Conservation (phyloP, 2,888 invertebrate species). For the Latrodectus hesperus region DNA sequence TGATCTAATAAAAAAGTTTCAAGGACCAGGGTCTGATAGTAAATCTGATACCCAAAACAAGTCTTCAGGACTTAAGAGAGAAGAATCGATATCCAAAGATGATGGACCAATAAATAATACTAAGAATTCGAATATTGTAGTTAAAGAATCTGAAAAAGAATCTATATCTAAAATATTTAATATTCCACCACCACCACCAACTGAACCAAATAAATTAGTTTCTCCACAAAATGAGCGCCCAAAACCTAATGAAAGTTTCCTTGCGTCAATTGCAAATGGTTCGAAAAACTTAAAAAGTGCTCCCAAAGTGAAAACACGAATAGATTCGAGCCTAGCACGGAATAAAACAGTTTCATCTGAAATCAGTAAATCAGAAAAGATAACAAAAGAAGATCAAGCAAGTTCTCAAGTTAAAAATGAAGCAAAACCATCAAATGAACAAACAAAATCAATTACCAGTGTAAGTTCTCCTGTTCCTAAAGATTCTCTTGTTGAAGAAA, state of each 20-base stretch:
- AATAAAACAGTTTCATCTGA: conserved; percentile 31
- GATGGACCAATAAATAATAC: neutral
- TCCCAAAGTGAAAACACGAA: conserved; percentile 21
- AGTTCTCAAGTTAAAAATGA: neutral
- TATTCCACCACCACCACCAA: conserved; percentile 54
- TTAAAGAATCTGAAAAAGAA: conserved; percentile 26
- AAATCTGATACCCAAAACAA: neutral
- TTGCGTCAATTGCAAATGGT: neutral
- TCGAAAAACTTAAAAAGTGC: neutral
- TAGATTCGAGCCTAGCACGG: conserved; percentile 44
- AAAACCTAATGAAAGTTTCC: neutral
- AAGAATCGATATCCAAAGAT: neutral
- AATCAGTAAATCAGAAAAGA: neutral
- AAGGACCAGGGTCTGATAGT: conserved; percentile 24
- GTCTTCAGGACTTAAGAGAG: neutral
- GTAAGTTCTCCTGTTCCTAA: neutral
- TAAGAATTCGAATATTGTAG: neutral
- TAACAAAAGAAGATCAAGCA: neutral
- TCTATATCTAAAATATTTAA: conserved; percentile 50
- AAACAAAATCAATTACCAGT: neutral
- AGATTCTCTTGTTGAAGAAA: neutral
- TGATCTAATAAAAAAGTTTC: conserved; percentile 64
- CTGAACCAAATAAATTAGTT: conserved; percentile 25
- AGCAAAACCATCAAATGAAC: neutral
- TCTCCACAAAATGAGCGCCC: neutral